Conservation (phyloP, 2,797 vertebrate species). For the Sebastes miniatus region DNA sequence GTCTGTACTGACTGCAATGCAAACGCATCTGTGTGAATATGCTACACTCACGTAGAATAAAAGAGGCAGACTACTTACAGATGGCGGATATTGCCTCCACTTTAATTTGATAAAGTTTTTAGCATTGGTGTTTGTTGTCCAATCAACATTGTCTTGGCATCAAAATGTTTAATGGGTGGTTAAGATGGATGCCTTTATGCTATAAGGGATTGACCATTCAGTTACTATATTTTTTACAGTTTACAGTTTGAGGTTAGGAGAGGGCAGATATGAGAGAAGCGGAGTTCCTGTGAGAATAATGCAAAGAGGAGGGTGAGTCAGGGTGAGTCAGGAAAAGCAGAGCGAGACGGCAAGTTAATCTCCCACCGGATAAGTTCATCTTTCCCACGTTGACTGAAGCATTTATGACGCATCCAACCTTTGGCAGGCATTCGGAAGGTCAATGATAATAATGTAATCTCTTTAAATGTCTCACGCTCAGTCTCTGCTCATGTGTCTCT, state of each 20-base stretch:
- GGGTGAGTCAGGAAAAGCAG: not conserved
- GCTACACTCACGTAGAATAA: not conserved
- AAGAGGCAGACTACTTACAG: not conserved
- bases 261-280: not conserved
- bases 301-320: not conserved
- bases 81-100: not conserved
- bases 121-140: not conserved
- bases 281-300: not conserved
- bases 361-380: constrained; percentile 26
- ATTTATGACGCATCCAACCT: constrained; percentile 34
- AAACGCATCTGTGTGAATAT: no score
- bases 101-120: not conserved
- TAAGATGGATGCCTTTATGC: not conserved
- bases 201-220: not conserved
- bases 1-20: no score
- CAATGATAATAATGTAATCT: constrained; percentile 43
- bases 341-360: not conserved
- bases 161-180: not conserved
- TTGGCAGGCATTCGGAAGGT: constrained; percentile 43
- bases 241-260: not conserved
- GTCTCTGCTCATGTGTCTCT: not conserved
- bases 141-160: not conserved
- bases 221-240: not conserved
- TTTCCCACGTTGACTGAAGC: constrained; percentile 17
- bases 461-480: constrained; percentile 27